These are phyloP conservation scores for Acrocephalus arundinaceus DNA, from an alignment of 2,113 vertebrate species.

Conservation along the genomic window DNA sequence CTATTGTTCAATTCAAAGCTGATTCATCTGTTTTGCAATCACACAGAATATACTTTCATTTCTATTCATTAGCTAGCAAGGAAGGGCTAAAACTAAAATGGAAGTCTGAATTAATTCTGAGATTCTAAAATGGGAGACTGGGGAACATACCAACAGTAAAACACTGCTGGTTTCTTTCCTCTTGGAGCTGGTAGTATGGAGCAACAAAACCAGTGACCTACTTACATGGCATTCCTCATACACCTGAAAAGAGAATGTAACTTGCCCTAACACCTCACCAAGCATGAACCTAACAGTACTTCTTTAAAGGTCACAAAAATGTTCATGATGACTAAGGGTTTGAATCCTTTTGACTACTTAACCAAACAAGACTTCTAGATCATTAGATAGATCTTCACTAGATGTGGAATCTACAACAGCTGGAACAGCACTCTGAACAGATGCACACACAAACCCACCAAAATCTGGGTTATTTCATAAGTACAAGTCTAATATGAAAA, in stretches of 20 bases:
- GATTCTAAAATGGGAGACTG: background rate
- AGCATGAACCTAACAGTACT: background rate
- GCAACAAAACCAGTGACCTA: background rate
- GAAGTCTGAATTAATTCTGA: background rate
- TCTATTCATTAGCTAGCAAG: background rate
- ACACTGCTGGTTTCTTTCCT: background rate
- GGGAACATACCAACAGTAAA: background rate
- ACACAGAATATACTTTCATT: background rate
- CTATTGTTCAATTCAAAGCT: background rate
- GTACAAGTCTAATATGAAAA: background rate
- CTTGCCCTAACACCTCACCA: background rate
- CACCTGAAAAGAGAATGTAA: background rate
- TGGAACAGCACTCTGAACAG: background rate
- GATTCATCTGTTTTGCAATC: background rate
- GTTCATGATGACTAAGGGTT: background rate
- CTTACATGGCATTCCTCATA: background rate
- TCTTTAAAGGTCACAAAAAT: background rate
- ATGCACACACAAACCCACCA: background rate
- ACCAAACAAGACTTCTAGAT: background rate
- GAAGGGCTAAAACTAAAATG: background rate
- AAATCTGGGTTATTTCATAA: background rate
- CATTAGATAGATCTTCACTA: background rate
- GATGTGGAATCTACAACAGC: background rate
- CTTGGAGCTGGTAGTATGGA: background rate
- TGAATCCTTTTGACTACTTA: background rate